Evolutionary conservation across 2,888 invertebrate species (phyloP), one percentile per base, ranked within the genome.

Genomic region (Prosopocoilus inquinatus): DNA sequence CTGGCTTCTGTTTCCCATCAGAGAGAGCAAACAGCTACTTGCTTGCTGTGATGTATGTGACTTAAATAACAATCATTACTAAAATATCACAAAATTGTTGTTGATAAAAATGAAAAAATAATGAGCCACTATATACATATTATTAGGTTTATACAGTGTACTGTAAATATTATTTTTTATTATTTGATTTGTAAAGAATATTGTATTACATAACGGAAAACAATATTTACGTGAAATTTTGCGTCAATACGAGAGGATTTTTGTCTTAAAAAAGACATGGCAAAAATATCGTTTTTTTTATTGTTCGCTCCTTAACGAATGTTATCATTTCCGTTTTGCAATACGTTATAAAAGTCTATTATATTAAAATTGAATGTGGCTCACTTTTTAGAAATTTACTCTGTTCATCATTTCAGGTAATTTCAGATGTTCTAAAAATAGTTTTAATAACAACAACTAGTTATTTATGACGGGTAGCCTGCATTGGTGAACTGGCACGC

Each of bases 61-160:
- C 79, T 79, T 79, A 79, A 79, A 78, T 79, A 79, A 79, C 79
- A 79, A 78, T 77, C 78, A 78, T 79, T 79, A 79, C 78, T 79
- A 80, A 80, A 79, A 80, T 80, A 80, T 80, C 80, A 80, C 80
- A 80, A 80, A 79, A 79, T 78, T 78, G 77, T 78, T 77, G 77
- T 77, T 76, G 76, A 79, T 78, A 77, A 79, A 28, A 78, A 78
- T 78, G 75, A 79, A 77, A 79, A 78, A 77, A 76, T 75, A 78
- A 77, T 76, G 77, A 78, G 77, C 78, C 78, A 77, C 77, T 71
- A 73, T 73, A 72, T 75, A 73, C 73, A 73, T 68, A 64, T 45
- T 51, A 34, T 51, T 33, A 39, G 8, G 20, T 64, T 63, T 67
- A 68, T 64, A 67, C 69, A 68, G 67, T 61, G 65, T 60, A 67